A percentile compares a stretch with the other conserved stretches of the same genome.
Evolutionary conservation across 2,888 invertebrate species (phyloP).

Genomic region (Tromatobia lineatoria): DNA sequence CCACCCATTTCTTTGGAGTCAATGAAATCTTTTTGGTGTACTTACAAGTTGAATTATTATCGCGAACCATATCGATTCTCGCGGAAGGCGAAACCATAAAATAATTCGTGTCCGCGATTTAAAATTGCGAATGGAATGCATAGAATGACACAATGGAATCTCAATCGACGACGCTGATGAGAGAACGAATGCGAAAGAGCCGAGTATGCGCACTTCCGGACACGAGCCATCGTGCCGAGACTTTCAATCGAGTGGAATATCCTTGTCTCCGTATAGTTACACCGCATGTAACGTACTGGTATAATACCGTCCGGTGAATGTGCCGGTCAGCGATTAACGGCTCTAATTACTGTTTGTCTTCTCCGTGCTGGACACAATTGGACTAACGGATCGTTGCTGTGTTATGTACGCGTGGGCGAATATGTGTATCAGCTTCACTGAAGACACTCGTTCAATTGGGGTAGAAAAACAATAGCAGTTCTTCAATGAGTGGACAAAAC

Average conservation of each 20-base stretch:
- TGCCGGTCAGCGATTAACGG: constrained; percentile 71
- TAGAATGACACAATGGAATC: constrained; percentile 54
- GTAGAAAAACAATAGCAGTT: constrained; percentile 35
- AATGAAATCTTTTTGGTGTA: background rate
- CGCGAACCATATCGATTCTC: constrained; percentile 12
- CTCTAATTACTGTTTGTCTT: constrained; percentile 78
- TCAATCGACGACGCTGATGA: constrained; percentile 44
- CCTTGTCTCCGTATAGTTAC: constrained; percentile 28
- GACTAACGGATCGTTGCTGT: constrained; percentile 48
- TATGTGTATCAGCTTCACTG: constrained; percentile 19
- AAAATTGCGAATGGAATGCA: constrained; percentile 19
- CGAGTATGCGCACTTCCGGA: constrained; percentile 68
- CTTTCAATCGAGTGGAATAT: constrained; percentile 60
- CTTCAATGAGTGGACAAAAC: constrained; percentile 24
- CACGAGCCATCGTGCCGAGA: constrained; percentile 49
- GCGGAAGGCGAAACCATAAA: background rate
- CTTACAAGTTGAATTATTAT: background rate
- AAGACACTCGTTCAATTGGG: constrained; percentile 47
- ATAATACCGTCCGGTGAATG: constrained; percentile 62
- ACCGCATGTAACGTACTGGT: background rate
- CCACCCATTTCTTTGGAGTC: too few relatives aligned
- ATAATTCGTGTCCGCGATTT: constrained; percentile 43
- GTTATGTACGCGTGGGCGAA: constrained; percentile 44
- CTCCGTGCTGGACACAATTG: constrained; percentile 63
- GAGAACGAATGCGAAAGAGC: constrained; percentile 35